Percentiles rank a stretch among this genome's conserved stretches.
Conservation (phyloP, 2,797 vertebrate genomes). For the Euthynnus affinis region DNA sequence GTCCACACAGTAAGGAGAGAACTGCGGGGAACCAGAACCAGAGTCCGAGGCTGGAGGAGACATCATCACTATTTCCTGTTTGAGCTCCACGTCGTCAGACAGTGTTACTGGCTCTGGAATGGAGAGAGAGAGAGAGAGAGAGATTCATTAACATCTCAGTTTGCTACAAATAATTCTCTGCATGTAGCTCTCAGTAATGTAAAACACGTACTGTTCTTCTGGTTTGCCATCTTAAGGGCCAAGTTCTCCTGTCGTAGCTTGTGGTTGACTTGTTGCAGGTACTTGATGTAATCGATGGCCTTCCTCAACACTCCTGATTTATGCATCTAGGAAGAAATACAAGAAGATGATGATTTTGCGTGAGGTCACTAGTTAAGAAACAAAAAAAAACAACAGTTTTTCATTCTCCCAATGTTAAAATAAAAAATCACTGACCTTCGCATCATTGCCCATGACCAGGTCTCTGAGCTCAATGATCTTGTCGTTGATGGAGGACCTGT, state of each 20-base stretch:
- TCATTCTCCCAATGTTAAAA: neutral
- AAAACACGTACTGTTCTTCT: constrained; percentile 92
- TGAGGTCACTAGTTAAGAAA: no score
- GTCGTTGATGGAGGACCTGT: constrained; percentile 98
- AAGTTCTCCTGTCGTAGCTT: constrained; percentile 98
- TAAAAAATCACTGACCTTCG: constrained; percentile 87
- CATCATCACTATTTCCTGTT: constrained; percentile 94
- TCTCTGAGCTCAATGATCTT: constrained; percentile 97
- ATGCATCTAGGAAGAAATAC: constrained; percentile 89
- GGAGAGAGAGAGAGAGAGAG: constrained; percentile 17
- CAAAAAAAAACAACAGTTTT: no score
- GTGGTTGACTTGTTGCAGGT: constrained; percentile 96
- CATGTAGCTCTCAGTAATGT: neutral
- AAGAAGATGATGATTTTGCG: neutral
- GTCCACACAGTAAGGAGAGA: constrained; percentile 96
- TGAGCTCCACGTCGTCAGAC: constrained; percentile 94
- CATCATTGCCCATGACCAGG: constrained; percentile 96
- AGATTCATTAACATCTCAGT: neutral
- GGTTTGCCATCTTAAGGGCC: constrained; percentile 94
- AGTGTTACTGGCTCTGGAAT: constrained; percentile 88
- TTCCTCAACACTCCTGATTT: constrained; percentile 97
- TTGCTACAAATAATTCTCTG: no score
- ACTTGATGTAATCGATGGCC: constrained; percentile 98
- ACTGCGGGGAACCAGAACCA: constrained; percentile 92
- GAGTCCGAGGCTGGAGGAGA: constrained; percentile 97